Conservation (phyloP, 2,797 vertebrate species). For the Aphelocoma californica region DNA sequence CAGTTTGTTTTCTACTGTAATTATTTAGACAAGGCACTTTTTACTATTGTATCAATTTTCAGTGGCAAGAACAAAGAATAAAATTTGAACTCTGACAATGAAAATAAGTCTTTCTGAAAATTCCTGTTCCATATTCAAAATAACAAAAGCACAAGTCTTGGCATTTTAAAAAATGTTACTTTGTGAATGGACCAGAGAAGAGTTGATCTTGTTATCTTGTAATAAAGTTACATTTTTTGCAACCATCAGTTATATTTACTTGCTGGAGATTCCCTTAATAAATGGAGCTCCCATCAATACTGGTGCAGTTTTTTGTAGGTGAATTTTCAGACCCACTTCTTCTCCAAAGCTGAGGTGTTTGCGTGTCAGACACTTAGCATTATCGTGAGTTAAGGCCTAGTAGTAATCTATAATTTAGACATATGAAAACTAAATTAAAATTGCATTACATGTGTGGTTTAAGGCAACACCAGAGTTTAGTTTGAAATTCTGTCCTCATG, state of each 20-base stretch:
- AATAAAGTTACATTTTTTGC: not conserved
- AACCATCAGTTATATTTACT: fast-evolving
- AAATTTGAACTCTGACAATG: not conserved
- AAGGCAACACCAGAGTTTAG: conserved; percentile 24
- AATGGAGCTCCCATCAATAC: not conserved
- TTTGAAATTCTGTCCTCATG: conserved; percentile 47
- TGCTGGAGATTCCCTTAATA: not conserved
- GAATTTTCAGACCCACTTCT: not conserved
- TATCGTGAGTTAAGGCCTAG: not conserved
- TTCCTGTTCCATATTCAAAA: not conserved
- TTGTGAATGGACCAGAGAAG: not conserved
- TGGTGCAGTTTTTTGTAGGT: not conserved
- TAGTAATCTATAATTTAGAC: conserved; percentile 58
- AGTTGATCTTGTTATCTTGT: not conserved
- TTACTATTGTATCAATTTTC: not conserved
- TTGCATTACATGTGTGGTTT: conserved; percentile 50
- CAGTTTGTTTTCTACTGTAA: not conserved
- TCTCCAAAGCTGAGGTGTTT: not conserved
- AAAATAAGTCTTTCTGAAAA: not conserved
- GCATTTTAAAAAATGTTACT: fast-evolving
- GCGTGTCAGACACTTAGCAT: not conserved
- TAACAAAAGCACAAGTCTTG: not conserved
- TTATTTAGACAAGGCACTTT: not conserved
- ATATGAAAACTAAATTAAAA: conserved; percentile 51
- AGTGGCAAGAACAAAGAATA: not conserved